A percentile compares a stretch with the other conserved stretches of the same genome.
These are phyloP conservation scores for Slavum lentiscoides DNA, from an alignment of 2,888 invertebrate species.

Conservation along the genomic window DNA sequence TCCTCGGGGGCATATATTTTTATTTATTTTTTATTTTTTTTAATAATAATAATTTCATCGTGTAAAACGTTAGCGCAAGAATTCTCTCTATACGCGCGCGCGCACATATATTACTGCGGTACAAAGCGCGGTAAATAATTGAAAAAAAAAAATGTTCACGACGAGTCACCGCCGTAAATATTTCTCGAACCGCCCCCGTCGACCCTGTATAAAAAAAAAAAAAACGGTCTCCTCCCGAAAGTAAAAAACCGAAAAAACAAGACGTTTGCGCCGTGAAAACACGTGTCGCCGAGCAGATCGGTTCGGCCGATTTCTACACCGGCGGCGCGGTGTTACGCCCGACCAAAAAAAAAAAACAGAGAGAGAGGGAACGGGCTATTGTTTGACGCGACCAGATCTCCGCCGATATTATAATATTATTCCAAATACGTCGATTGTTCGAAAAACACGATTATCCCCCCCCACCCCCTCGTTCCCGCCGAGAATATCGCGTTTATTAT, in stretches of 20 bases:
- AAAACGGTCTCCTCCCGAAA: too few species aligned
- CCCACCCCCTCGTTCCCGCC: too few species aligned
- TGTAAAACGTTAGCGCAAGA: not conserved
- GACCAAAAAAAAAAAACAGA: conserved; percentile 7
- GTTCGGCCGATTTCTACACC: conserved; percentile 8
- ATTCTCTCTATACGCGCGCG: not conserved
- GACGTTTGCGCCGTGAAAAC: conserved; percentile 52
- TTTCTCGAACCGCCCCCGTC: not conserved
- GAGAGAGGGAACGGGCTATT: not conserved
- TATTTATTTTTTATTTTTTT: not conserved
- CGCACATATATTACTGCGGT: too few species aligned
- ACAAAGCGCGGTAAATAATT: conserved; percentile 25
- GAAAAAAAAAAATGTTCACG: not conserved
- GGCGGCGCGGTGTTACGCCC: not conserved
- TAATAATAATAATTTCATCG: not conserved
- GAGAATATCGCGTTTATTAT: too few species aligned
- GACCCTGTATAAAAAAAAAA: not conserved
- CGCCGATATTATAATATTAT: conserved; percentile 40
- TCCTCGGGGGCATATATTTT: conserved; percentile 17
- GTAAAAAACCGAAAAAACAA: conserved; percentile 4
- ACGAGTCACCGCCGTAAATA: conserved; percentile 23
- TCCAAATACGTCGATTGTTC: conserved; percentile 49
- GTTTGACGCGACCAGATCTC: conserved; percentile 3
- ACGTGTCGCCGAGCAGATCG: conserved; percentile 41
- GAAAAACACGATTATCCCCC: too few species aligned